Evolutionary conservation across 2,113 vertebrate genomes (phyloP).

Genomic region (Parus major): DNA sequence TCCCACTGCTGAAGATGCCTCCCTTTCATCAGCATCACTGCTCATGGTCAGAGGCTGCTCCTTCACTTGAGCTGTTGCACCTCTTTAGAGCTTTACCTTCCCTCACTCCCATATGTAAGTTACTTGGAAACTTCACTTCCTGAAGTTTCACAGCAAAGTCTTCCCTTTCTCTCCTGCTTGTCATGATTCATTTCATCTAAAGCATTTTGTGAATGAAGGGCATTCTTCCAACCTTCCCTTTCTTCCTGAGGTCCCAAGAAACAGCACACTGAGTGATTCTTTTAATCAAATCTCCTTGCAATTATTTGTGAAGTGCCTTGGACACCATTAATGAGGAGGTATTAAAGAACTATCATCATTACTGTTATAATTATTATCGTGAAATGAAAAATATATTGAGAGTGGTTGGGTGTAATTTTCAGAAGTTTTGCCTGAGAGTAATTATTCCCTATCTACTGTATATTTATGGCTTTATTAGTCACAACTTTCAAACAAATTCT

Average conservation of each 20-base stretch:
- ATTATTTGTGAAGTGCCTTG: slow-evolving; percentile 1
- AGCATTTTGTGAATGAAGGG: background rate
- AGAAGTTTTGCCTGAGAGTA: slow-evolving; percentile 13
- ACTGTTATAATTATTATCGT: background rate
- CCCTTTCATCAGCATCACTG: background rate
- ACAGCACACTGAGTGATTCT: background rate
- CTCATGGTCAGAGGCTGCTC: background rate
- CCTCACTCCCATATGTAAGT: background rate
- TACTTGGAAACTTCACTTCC: background rate
- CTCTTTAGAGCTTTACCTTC: background rate
- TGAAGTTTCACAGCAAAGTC: background rate
- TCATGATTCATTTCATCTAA: background rate
- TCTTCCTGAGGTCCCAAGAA: background rate
- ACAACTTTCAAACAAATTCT: slow-evolving; percentile 12
- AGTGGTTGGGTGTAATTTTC: background rate
- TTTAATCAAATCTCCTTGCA: background rate
- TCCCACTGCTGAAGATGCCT: background rate
- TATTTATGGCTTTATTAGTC: slow-evolving; percentile 23
- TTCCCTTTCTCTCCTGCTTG: background rate
- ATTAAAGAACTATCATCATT: background rate
- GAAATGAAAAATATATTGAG: background rate
- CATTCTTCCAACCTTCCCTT: background rate
- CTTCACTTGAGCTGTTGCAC: background rate
- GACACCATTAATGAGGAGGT: background rate
- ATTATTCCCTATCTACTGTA: background rate